These are phyloP conservation scores for Metopolophium dirhodum DNA, from an alignment of 1,140 invertebrate genomes.

Conservation along the genomic window DNA sequence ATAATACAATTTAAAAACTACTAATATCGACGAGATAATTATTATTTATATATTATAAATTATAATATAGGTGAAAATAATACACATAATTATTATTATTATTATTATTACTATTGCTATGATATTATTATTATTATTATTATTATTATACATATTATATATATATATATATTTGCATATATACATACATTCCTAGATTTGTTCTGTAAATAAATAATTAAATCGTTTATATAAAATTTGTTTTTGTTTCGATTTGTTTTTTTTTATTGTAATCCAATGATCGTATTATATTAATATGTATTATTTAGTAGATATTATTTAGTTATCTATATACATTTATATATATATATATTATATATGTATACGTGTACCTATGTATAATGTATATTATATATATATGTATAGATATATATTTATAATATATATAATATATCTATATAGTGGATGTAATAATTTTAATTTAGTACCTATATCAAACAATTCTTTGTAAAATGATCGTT, in stretches of 20 bases:
- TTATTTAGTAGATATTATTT: not conserved
- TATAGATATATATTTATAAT: not conserved
- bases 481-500: slow-evolving; percentile 52
- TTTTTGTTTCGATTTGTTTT: slow-evolving; percentile 47
- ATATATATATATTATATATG: not conserved
- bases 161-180: not conserved
- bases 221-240: slow-evolving; percentile 52
- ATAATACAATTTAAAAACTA: not conserved
- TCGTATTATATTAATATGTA: slow-evolving; percentile 51
- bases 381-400: not conserved
- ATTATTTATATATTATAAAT: not conserved
- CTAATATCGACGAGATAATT: not conserved
- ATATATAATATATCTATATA: slow-evolving; percentile 14
- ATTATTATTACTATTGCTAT: slow-evolving; percentile 5
- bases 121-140: slow-evolving; percentile 15
- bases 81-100: not conserved
- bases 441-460: slow-evolving; percentile 51
- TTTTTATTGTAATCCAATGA: slow-evolving; percentile 52
- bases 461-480: slow-evolving; percentile 55
- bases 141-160: not conserved
- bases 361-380: not conserved
- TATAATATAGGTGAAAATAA: not conserved
- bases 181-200: slow-evolving; percentile 51
- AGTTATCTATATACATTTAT: not conserved
- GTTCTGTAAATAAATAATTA: slow-evolving; percentile 57